These are phyloP conservation scores for Colletes latitarsis DNA, from an alignment of 1,140 invertebrate species.

Conservation along the genomic window DNA sequence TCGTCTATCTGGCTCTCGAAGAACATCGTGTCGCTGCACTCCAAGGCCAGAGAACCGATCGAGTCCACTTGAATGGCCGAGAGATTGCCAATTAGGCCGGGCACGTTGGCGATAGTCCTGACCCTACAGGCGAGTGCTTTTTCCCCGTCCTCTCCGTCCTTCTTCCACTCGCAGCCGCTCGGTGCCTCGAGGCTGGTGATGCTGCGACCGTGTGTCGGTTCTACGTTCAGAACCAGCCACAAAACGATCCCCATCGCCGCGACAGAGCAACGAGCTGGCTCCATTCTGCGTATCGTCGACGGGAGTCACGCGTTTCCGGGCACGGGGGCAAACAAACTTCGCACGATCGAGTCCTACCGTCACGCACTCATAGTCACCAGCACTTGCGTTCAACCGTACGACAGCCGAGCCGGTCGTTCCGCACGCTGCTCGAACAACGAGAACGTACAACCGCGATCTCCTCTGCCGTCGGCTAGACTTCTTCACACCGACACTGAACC, in stretches of 20 bases:
- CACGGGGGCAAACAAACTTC: background rate
- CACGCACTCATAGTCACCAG: constrained; percentile 50
- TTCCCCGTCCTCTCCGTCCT: constrained; percentile 73
- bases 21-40: constrained; percentile 91
- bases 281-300: constrained; percentile 19
- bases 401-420: background rate
- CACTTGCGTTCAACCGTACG: background rate
- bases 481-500: background rate
- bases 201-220: constrained; percentile 61
- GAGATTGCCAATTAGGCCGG: constrained; percentile 86
- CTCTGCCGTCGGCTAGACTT: background rate
- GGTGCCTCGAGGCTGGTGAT: constrained; percentile 81
- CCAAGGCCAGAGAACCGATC: constrained; percentile 85
- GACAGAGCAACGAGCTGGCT: background rate
- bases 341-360: constrained; percentile 4
- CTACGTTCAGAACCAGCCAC: constrained; percentile 52
- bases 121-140: constrained; percentile 86
- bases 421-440: background rate
- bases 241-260: constrained; percentile 34
- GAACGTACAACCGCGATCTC: background rate
- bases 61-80: constrained; percentile 86
- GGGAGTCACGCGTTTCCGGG: background rate
- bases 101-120: constrained; percentile 87
- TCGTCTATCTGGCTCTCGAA: constrained; percentile 88
- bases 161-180: constrained; percentile 85